Evolutionary conservation across 2,113 vertebrate species (phyloP).

Genomic region (Dendropsophus ebraccatus): DNA sequence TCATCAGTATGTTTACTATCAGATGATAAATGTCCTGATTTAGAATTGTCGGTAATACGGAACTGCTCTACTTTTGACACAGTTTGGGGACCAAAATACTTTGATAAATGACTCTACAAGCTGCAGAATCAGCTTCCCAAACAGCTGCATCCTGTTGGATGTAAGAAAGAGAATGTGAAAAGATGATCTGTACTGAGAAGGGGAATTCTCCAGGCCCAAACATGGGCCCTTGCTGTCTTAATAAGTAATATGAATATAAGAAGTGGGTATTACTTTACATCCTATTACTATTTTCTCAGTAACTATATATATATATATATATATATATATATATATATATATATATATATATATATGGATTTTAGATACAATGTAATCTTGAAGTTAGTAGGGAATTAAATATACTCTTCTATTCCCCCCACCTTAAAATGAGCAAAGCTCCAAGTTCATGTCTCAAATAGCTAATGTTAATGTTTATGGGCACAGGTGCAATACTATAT

Average conservation of each 20-base stretch:
- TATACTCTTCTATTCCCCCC: not conserved
- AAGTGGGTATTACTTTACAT: not conserved
- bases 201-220: not conserved
- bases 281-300: not conserved
- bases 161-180: constrained; percentile 35
- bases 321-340: not conserved
- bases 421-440: not conserved
- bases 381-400: not conserved
- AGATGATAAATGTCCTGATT: not conserved
- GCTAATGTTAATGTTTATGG: not conserved
- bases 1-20: not conserved
- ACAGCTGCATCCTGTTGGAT: constrained; percentile 57
- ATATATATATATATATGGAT: not conserved
- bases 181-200: constrained; percentile 45
- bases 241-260: not conserved
- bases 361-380: no score
- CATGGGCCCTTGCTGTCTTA: not conserved
- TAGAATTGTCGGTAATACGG: not conserved
- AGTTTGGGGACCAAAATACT: constrained; percentile 32
- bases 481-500: not conserved
- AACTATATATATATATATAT: not conserved
- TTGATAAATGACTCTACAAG: constrained; percentile 50
- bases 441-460: not conserved
- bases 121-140: constrained; percentile 49
- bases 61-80: constrained; percentile 22